phyloP scores from a whole-genome alignment of 1,140 invertebrate species.

The Chionoecetes opilio region DNA sequence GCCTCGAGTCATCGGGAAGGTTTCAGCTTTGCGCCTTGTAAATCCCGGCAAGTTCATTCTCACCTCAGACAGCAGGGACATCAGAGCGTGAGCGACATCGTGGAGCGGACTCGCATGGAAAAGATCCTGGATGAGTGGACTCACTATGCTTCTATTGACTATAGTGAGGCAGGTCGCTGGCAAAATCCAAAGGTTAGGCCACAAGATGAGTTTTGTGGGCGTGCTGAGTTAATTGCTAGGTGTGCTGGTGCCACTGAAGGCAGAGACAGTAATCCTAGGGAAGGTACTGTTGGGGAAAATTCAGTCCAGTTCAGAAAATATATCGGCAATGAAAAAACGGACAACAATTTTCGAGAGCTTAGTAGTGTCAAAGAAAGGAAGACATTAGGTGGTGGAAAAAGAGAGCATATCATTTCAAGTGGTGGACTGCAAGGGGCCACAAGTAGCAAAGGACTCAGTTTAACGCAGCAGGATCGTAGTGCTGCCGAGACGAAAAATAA shows the following conservation, averaged over 20 bases:
- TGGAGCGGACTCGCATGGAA: slow-evolving; percentile 72
- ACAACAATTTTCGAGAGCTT: neutral
- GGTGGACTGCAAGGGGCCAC: neutral
- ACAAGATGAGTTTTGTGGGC: slow-evolving; percentile 43
- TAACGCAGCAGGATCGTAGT: neutral
- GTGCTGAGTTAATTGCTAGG: neutral
- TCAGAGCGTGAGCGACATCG: slow-evolving; percentile 68
- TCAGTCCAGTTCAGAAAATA: neutral
- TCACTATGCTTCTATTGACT: slow-evolving; percentile 74
- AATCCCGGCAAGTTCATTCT: neutral
- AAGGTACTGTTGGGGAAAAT: neutral
- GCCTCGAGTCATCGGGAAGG: slow-evolving; percentile 38
- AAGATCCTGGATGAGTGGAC: slow-evolving; percentile 79
- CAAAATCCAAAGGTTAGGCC: neutral
- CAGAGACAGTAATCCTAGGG: neutral
- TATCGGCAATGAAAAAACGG: neutral
- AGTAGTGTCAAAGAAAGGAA: neutral
- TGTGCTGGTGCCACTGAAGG: slow-evolving; percentile 14
- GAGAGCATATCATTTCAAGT: too few species aligned
- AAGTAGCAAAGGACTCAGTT: neutral
- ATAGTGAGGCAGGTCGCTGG: neutral
- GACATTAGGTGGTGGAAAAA: too few species aligned
- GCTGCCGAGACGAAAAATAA: neutral
- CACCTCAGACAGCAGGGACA: neutral
- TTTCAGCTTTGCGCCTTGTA: slow-evolving; percentile 52